Evolutionary conservation across 37 sponge, comb jelly and placozoan species (phyloP).

Genomic region (Chondrosia reniformis): DNA sequence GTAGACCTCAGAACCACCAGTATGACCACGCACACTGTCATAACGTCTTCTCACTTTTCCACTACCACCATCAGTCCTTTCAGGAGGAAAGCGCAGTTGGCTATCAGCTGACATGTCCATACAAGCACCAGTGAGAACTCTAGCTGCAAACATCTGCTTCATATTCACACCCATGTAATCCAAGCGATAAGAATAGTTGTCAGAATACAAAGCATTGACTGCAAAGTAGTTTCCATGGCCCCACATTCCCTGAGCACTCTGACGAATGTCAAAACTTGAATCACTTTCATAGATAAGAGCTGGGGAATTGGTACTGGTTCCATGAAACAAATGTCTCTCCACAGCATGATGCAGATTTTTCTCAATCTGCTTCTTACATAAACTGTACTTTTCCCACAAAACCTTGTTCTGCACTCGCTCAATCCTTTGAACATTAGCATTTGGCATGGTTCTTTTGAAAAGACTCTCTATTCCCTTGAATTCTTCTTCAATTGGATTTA

Average conservation of each 20-base stretch:
- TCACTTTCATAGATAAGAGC: constrained; percentile 44
- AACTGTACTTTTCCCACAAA: constrained; percentile 46
- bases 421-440: constrained; percentile 14
- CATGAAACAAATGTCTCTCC: constrained; percentile 52
- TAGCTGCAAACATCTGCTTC: constrained; percentile 45
- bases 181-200: constrained; percentile 33
- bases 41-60: constrained; percentile 25
- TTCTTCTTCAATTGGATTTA: constrained; percentile 16
- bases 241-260: constrained; percentile 52
- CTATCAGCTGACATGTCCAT: constrained; percentile 13
- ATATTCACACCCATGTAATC: neutral
- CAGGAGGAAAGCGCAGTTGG: constrained; percentile 30
- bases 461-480: constrained; percentile 8
- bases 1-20: constrained; percentile 52
- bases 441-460: constrained; percentile 30
- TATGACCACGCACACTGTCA: constrained; percentile 49
- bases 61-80: neutral
- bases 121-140: constrained; percentile 48
- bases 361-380: constrained; percentile 18
- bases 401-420: constrained; percentile 56
- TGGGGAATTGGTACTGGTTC: constrained; percentile 40
- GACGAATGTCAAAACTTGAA: constrained; percentile 54
- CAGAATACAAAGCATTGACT: constrained; percentile 55
- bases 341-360: constrained; percentile 9
- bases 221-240: constrained; percentile 76